Base-by-base conservation (phyloP, 2,113 vertebrate species). In the Typhlomys cinereus region DNA sequence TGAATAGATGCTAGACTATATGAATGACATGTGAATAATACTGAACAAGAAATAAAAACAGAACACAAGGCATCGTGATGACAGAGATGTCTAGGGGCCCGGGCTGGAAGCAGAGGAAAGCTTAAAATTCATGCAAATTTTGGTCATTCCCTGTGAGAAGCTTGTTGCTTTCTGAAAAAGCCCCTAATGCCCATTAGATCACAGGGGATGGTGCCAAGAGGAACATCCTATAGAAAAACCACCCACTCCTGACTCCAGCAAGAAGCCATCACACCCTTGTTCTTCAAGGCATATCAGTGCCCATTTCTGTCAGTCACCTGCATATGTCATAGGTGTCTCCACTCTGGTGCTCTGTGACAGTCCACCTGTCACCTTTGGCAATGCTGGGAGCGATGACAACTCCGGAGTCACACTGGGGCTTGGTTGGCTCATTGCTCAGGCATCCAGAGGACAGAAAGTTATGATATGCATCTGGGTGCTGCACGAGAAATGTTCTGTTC, bases 321-420 rank as follows among this genome's bases (percentile, higher is more conserved):
- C 64, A 92, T 15, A 80, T 94, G 94, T 96, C 89, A 73, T 93
- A 89, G 36, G 89, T 50, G 31, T 76, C 85, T 62, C 44, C 2
- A 20, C 25, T 83, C 79, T 0, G 50, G 88, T 25, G 27, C 83
- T 21, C 66, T 0, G 0, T 67, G 87, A 89, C 96, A 94, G 90
- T 61, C 88, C 86, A 90, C 88, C 82, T 93, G 93, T 90, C 95
- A 93, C 92, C 91, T 75, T 84, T 88, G 93, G 91, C 71, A 20
- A 64, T 44, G 89, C 94, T 90, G 71, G 91, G 71, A 95, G 96
- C 89, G 73, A 23, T 94, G 95, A 89, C 89, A 92, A 84, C 73
- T 92, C 94, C 64, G 14, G 92, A 87, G 67, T 76, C 80, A 57
- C 84, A 23, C 10, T 2, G 76, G 89, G 81, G 50, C 74, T 64